Base-by-base conservation (phyloP, 2,113 vertebrate species). In the Microcebus ravelobensis region DNA sequence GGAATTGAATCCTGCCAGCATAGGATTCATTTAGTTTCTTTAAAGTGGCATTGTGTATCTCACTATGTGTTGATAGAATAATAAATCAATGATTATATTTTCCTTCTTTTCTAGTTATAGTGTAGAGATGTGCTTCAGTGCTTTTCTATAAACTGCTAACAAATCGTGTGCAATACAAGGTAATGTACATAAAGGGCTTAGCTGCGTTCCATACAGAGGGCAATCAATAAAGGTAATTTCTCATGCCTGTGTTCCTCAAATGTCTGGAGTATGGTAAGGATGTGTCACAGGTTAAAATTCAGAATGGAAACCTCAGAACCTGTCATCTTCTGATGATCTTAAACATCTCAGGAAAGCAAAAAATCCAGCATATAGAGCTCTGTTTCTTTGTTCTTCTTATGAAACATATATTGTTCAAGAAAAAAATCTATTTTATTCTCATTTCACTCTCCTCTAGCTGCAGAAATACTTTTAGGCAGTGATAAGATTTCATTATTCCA, bases 381-480 rank as follows among this genome's bases (percentile, higher is more conserved):
- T 20, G 0, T 67, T 94, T 91, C 76, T 97, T 90, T 96, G 39
- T 96, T 94, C 91, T 96, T 97, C 92, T 94, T 85, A 97, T 92
- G 77, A 93, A 95, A 87, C 39, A 90, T 81, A 77, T 68, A 79
- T 67, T 93, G 91, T 92, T 94, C 91, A 73, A 79, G 95, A 98
- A 97, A 95, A 55, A 96, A 95, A 95, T 85, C 27, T 97, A 14
- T 65, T 83, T 95, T 70, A 81, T 68, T 84, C 39, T 29, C 68
- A 90, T 96, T 96, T 95, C 52, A 80, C 50, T 96, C 74, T 95
- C 50, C 71, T 98, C 79, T 90, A 81, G 52, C 50, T 82, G 23
- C 48, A 87, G 68, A 96, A 20, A 90, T 55, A 93, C 63, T 94
- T 92, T 96, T 36, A 96, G n/a, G 25, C 39, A 94, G 27, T 50